Evolutionary conservation across 2,797 vertebrate species (phyloP).

Genomic region (Ctenosaura bakeri): DNA sequence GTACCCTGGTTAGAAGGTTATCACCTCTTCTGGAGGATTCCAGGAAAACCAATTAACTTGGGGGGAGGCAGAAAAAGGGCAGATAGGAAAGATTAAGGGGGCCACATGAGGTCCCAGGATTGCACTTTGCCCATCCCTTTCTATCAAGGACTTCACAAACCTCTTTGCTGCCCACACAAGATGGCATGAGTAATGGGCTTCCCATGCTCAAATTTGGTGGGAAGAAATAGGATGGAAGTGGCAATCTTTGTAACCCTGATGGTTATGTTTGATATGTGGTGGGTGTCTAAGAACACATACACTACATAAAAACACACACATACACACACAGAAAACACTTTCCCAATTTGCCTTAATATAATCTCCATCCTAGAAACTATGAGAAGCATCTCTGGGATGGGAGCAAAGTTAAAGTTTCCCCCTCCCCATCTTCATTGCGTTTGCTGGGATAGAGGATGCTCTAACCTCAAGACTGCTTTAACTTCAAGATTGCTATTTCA

Average conservation of each 20-base stretch:
- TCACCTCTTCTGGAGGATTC: no score
- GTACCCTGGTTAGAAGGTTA: no score
- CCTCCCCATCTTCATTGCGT: background rate
- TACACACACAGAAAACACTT: background rate
- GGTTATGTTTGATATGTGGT: background rate
- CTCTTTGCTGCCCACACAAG: background rate
- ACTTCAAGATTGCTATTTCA: no score
- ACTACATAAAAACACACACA: background rate
- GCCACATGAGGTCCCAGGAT: no score
- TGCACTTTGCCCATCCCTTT: no score
- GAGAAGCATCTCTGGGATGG: no score
- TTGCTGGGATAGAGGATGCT: background rate
- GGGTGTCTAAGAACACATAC: background rate
- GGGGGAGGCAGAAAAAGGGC: no score
- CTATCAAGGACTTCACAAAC: background rate
- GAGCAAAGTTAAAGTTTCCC: no score
- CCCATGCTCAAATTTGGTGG: background rate
- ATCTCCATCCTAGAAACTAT: background rate
- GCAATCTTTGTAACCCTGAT: background rate
- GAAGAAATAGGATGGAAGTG: background rate
- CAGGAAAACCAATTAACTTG: no score
- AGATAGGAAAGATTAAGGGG: no score
- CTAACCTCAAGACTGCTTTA: no score
- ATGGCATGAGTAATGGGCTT: no score
- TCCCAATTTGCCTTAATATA: background rate